A percentile compares a stretch with the other conserved stretches of the same genome.
Conservation (phyloP, 2,113 vertebrate genomes). For the Isurus oxyrinchus region DNA sequence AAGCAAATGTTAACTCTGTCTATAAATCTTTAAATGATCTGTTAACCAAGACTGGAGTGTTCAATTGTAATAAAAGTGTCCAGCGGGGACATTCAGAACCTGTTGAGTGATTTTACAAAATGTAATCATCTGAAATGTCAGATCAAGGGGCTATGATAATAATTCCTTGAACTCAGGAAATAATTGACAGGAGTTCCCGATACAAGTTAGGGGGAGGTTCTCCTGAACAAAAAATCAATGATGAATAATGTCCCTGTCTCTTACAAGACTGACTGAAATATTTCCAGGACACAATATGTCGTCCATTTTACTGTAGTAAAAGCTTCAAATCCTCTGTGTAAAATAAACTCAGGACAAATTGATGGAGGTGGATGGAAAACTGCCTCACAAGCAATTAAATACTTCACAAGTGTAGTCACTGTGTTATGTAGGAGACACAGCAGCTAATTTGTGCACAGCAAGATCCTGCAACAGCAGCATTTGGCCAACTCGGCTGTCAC, state of each 20-base stretch:
- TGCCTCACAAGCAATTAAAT: not conserved
- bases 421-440: not conserved
- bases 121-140: constrained; percentile 5
- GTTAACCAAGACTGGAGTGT: not conserved
- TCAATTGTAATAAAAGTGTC: not conserved
- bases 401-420: not conserved
- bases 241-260: not conserved
- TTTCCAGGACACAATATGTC: not conserved
- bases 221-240: not conserved
- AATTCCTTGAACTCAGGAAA: not conserved
- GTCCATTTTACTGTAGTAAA: not conserved
- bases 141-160: not conserved
- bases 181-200: not conserved
- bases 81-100: not conserved
- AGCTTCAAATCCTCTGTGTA: not conserved
- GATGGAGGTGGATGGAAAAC: not conserved
- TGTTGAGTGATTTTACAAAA: not conserved
- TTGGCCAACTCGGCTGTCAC: not conserved
- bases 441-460: not conserved
- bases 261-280: not conserved
- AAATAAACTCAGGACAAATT: not conserved
- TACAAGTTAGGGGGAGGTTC: not conserved
- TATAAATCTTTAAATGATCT: not conserved
- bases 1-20: no score
- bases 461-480: not conserved